Base-by-base conservation (phyloP, 2,888 invertebrate species). In the Oxyscelio sp. region DNA sequence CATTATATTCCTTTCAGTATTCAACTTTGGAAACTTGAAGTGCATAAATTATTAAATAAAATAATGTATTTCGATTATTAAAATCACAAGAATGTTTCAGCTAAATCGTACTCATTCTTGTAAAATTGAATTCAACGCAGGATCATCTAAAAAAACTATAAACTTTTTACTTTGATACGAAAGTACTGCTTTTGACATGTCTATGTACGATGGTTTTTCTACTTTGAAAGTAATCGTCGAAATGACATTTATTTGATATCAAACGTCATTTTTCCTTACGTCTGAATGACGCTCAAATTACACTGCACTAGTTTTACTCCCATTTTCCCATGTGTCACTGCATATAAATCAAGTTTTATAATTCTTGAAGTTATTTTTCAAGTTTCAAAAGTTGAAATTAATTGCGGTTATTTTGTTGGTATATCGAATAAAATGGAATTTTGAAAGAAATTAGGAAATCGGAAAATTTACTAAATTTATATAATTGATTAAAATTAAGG, bases 181-280 rank as follows among this genome's bases (percentile, higher is more conserved):
- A 21, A 48, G 21, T 11, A 21, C 21, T 11, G 21, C 17, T 48
- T 21, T 48, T 48, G 1, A 38, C 45, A 21, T 21, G 22, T 15
- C 13, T 56, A 9, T 13, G 40, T 38, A 38, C 38, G 34, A 71
- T 38, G 17, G 34, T 63, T 71, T 65, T 58, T 58, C 21, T 66
- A 43, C 45, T 66, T 66, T 31, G 22, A 50, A 59, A 73, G 59
- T 73, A 80, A 80, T 80, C 58, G 65, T 52, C 50, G 27, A 65
- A 80, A 73, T 66, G 66, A 73, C 66, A 27, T 80, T 65, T 80
- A 80, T 80, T 73, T 66, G 65, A 73, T 80, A 80, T 73, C 66
- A 73, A 45, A 66, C 40, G 58, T 80, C 71, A 73, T 27, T 66
- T 80, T 65, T 54, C 40, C 34, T 54, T 73, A 66, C 66, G n/a